Conservation (phyloP, 2,888 invertebrate genomes). For the Cephus pygmeus region DNA sequence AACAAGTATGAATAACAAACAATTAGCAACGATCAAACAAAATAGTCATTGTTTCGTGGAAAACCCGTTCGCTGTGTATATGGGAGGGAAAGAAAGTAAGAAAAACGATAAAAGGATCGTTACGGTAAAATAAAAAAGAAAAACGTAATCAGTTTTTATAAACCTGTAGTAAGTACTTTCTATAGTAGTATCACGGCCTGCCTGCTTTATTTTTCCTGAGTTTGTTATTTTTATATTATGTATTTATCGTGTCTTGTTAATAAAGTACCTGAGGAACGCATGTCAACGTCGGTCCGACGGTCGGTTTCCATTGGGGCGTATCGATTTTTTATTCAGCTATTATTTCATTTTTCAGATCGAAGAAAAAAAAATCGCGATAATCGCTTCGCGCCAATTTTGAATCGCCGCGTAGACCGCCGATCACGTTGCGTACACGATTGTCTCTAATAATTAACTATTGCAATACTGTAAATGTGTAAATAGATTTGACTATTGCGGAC, state of each 20-base stretch:
- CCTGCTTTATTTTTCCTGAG: constrained; percentile 66
- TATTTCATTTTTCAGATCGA: not conserved
- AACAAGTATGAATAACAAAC: not conserved
- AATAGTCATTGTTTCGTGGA: not conserved
- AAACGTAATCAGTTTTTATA: constrained; percentile 6
- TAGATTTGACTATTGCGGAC: constrained; percentile 64
- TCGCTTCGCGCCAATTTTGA: not conserved
- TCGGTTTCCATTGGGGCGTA: not conserved
- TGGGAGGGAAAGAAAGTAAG: not conserved
- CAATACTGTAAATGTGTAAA: constrained; percentile 64
- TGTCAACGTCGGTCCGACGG: constrained; percentile 11
- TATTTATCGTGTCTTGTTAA: constrained; percentile 39
- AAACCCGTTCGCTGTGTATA: not conserved
- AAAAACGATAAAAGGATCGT: not conserved
- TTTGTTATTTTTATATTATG: constrained; percentile 55
- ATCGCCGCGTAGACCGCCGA: not conserved
- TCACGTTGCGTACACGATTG: constrained; percentile 39
- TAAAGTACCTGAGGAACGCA: constrained; percentile 50
- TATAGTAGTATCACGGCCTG: constrained; percentile 65
- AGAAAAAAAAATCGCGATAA: not conserved
- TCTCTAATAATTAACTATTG: constrained; percentile 58
- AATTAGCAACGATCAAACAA: not conserved
- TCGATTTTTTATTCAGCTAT: not conserved
- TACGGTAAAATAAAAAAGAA: constrained; percentile 4
- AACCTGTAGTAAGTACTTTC: constrained; percentile 41